Base-by-base conservation (phyloP, 2,113 vertebrate genomes). In the Capra hircus region DNA sequence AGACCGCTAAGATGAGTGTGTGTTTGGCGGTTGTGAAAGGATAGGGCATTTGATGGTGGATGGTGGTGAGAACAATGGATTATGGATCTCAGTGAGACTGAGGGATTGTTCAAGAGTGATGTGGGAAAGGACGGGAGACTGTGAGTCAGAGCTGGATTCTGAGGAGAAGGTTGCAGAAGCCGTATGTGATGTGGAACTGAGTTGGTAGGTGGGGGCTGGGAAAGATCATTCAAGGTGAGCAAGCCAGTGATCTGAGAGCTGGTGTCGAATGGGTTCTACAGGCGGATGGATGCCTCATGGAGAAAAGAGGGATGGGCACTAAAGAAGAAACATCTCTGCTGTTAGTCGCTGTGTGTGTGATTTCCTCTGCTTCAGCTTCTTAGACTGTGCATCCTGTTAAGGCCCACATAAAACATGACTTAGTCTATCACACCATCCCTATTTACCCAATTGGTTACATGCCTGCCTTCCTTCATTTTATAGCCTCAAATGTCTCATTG, bases 181-280 rank as follows among this genome's bases (percentile, higher is more conserved):
- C 28, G 1, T 1, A 1, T 7, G 14, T 53, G 83, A 16, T 52
- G 0, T 30, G 36, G 83, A 30, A 43, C 15, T 52, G 59, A 12
- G 43, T 62, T 28, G 36, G 17, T 87, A 33, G 23, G 10, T 53
- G 10, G 9, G 2, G 2, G 7, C 21, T 94, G 50, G 27, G 16
- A 60, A 23, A 77, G 23, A 4, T n/a, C 43, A 25, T 33, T 71
- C 33, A 62, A 33, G 53, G 45, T 36, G 8, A 92, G 81, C n/a
- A n/a, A 33, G 25, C 33, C 16, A 7, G 8, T 33, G 74, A 27
- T 27, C 21, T 19, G 8, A 52, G 53, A 43, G 33, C 59, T 2
- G 11, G 2, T 33, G 5, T 30, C 43, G 13, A 50, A 1, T 45
- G 33, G 10, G 11, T 55, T 45, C 14, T 2, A 9, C 5, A 12